Evolutionary conservation across 2,888 invertebrate species (phyloP), one percentile per base, ranked within the genome.

Genomic region (Polia nebulosa): DNA sequence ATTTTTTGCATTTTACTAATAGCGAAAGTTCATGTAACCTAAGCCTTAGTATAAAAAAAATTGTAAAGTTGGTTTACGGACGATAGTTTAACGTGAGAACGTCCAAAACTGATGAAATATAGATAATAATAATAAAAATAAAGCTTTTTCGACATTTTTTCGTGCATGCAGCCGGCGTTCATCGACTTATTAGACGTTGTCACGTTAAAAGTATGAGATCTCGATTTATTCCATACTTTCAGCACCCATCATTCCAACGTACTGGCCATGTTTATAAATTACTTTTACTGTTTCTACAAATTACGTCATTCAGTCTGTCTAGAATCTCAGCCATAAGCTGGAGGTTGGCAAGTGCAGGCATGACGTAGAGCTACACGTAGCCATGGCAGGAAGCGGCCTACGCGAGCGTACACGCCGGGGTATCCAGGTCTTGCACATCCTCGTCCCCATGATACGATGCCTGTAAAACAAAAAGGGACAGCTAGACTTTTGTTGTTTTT

Each of bases 381-480:
- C 94, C 95, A 96, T 0, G 95, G 93, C 73, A 95, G 82, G 79
- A 95, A 94, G n/a, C 87, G 87, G 57, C 91, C 92, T 0, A 95
- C 94, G 2, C 95, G 88, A 1, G 95, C 90, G 73, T 95, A 95
- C 0, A 95, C 95, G 1, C 95, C 95, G 0, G 96, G 96, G 62
- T 95, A 95, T 2, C 95, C 94, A 8, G 97, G 97, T 69, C 97
- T 92, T 0, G 97, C 97, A 85, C 98, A 98, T 0, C 98, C 97
- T 57, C 97, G 96, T 2, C 97, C 98, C 97, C 97, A 98, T 0
- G 97, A 97, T 0, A 97, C 97, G 11, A 98, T 96, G n/a, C 97
- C 97, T 97, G 87, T 9, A 86, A 86, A 76, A 67, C 20, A 9
- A 51, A 72, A 82, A 76, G 2, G 17, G 20, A 5, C 0, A n/a